phyloP scores from a whole-genome alignment of 2,888 invertebrate genomes.

The Drosophila paramelanica region DNA sequence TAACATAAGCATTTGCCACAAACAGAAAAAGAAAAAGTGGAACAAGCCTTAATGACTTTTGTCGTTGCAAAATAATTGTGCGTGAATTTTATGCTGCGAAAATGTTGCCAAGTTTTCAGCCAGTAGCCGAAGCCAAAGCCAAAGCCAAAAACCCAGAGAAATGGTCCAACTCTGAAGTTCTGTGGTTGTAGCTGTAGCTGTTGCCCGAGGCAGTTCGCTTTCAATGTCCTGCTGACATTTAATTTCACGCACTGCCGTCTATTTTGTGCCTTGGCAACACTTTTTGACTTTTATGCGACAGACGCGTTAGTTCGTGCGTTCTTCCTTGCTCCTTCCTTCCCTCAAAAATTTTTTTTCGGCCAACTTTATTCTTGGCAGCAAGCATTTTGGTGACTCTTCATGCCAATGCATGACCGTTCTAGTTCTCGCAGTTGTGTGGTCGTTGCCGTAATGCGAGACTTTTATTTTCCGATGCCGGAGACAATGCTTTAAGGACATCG shows the following conservation, averaged over 20 bases:
- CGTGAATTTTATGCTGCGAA: constrained; percentile 65
- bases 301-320: constrained; percentile 28
- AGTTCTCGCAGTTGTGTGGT: background rate
- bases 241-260: constrained; percentile 79
- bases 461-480: constrained; percentile 34
- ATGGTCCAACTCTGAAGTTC: constrained; percentile 2
- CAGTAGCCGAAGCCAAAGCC: constrained; percentile 19
- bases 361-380: constrained; percentile 39
- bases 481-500: constrained; percentile 45
- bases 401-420: constrained; percentile 19
- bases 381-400: constrained; percentile 21
- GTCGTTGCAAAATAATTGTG: constrained; percentile 78
- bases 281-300: constrained; percentile 74
- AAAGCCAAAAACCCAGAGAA: constrained; percentile 22
- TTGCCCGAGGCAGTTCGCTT: constrained; percentile 47
- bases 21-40: constrained; percentile 27
- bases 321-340: too few relatives aligned
- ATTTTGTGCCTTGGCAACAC: constrained; percentile 78
- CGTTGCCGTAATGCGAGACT: constrained; percentile 44
- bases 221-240: constrained; percentile 78
- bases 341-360: background rate
- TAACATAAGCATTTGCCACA: constrained; percentile 62
- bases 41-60: constrained; percentile 74
- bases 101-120: constrained; percentile 41
- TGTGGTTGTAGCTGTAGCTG: constrained; percentile 1